These are phyloP conservation scores for Loxodonta africana DNA, from an alignment of 2,113 vertebrate species.

Conservation along the genomic window DNA sequence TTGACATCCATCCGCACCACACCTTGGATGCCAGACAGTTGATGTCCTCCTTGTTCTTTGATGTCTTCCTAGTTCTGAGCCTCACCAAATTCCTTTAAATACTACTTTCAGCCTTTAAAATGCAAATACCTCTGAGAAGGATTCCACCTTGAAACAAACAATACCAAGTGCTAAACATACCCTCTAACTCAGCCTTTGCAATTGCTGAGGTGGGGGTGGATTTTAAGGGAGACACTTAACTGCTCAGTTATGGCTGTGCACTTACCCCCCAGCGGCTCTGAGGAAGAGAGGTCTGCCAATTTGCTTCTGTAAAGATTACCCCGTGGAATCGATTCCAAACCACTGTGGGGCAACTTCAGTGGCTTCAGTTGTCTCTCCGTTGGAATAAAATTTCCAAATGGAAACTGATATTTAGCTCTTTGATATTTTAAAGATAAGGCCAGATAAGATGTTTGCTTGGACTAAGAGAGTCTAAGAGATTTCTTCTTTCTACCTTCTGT, in stretches of 20 bases:
- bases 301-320: neutral
- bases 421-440: neutral
- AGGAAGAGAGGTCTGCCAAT: neutral
- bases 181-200: neutral
- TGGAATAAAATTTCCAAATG: neutral
- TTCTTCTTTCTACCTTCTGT: conserved; percentile 57
- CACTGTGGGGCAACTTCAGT: neutral
- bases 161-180: neutral
- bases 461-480: neutral
- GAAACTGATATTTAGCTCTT: neutral
- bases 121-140: neutral
- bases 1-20: neutral
- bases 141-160: neutral
- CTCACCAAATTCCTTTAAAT: neutral
- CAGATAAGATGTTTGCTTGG: neutral
- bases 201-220: neutral
- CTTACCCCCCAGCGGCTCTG: neutral
- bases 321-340: neutral
- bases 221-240: neutral
- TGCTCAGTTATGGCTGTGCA: neutral
- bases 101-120: neutral
- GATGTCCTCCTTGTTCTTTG: neutral
- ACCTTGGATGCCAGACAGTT: neutral
- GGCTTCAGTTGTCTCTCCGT: neutral
- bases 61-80: neutral